Conservation (phyloP, 2,888 invertebrate species). For the Choreutis nemorana region DNA sequence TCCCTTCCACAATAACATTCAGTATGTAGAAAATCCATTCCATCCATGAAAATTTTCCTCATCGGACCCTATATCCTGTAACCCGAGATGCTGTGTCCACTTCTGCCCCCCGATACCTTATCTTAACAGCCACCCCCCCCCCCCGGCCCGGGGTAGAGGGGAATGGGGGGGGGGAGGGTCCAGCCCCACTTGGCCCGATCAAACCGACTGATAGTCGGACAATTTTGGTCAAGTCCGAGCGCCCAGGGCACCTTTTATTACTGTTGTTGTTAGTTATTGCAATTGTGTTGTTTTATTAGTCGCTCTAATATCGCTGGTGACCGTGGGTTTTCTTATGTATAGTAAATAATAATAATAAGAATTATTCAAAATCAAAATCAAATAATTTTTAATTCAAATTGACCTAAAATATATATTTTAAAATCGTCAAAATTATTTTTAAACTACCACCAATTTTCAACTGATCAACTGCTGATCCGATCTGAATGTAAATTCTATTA, state of each 20-base stretch:
- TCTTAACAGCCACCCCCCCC: conserved; percentile 45
- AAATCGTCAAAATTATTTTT: no score
- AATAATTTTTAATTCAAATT: no score
- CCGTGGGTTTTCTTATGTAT: conserved; percentile 3
- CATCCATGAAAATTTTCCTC: neutral
- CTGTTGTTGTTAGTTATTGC: conserved; percentile 39
- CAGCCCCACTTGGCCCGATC: conserved; percentile 20
- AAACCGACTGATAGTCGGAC: conserved; percentile 39
- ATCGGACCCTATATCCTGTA: conserved; percentile 29
- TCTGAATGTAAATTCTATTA: no score
- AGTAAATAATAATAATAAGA: conserved; percentile 1
- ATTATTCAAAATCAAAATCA: conserved; percentile 2
- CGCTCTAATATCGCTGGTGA: conserved; percentile 7
- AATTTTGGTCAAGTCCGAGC: conserved; percentile 45
- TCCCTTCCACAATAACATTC: neutral
- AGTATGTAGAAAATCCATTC: no score
- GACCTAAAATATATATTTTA: no score
- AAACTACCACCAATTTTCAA: no score
- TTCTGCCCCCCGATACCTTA: conserved; percentile 49
- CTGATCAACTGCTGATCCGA: no score
- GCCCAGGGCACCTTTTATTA: conserved; percentile 30
- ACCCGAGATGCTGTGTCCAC: conserved; percentile 45
- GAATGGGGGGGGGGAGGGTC: conserved; percentile 6
- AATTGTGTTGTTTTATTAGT: conserved; percentile 7
- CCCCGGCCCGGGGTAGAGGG: conserved; percentile 13